phyloP scores from a whole-genome alignment of 2,113 vertebrate species.

The Rana temporaria region DNA sequence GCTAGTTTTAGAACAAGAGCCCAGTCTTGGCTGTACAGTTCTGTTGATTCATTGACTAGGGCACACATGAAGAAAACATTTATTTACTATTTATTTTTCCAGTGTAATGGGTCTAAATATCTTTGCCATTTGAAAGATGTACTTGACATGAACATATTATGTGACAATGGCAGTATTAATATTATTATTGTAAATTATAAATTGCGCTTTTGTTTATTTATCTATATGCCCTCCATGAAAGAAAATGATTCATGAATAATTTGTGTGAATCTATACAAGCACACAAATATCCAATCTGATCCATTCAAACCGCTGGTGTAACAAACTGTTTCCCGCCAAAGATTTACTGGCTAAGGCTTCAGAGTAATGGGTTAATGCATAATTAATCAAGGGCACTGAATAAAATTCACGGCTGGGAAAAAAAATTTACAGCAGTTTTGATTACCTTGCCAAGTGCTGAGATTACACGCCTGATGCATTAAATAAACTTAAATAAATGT shows the following conservation, averaged over 20 bases:
- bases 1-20: not conserved
- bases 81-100: no score
- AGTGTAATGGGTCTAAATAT: no score
- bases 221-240: constrained; percentile 45
- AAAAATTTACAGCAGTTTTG: constrained; percentile 66
- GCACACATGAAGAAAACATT: no score
- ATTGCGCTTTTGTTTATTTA: constrained; percentile 48
- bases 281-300: constrained; percentile 66
- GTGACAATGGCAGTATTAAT: constrained; percentile 49
- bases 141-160: not conserved
- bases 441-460: constrained; percentile 63
- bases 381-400: constrained; percentile 69
- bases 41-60: no score
- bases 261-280: constrained; percentile 56
- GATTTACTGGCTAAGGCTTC: constrained; percentile 68
- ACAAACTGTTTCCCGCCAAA: constrained; percentile 74
- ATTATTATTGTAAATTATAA: constrained; percentile 5
- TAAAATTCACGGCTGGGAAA: constrained; percentile 59
- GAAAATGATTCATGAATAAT: constrained; percentile 32
- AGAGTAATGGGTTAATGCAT: constrained; percentile 69
- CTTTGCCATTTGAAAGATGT: not conserved
- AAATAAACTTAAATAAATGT: constrained; percentile 57
- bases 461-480: constrained; percentile 60
- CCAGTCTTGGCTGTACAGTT: no score
- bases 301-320: constrained; percentile 69